These are phyloP conservation scores for Quadriops clusia DNA, from an alignment of 2,888 invertebrate species.

Conservation along the genomic window DNA sequence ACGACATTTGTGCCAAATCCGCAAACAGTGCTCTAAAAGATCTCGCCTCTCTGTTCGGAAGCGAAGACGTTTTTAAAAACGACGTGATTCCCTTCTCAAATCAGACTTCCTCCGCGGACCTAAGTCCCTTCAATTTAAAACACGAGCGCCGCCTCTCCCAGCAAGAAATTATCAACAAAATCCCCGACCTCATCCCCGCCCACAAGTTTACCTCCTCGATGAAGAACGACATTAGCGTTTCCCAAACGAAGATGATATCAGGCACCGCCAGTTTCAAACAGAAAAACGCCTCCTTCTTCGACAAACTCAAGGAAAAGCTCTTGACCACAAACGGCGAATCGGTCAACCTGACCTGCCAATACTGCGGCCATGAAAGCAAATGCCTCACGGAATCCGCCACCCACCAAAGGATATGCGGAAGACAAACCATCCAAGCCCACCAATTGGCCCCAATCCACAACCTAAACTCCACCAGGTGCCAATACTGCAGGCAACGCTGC, in stretches of 20 bases:
- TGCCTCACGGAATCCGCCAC: conserved; percentile 70
- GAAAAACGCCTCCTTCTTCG: conserved; percentile 70
- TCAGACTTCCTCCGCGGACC: no score
- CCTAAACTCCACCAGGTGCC: conserved; percentile 66
- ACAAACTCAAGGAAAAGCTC: conserved; percentile 65
- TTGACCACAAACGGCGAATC: conserved; percentile 50
- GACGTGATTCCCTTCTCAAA: conserved; percentile 14
- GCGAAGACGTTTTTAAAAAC: conserved; percentile 32
- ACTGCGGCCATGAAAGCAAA: conserved; percentile 66
- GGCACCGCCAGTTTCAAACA: conserved; percentile 37
- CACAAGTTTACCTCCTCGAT: conserved; percentile 20
- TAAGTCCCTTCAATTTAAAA: conserved; percentile 3
- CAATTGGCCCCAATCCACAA: conserved; percentile 34
- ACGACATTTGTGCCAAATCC: conserved; percentile 38
- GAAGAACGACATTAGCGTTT: conserved; percentile 11
- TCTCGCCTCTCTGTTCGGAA: conserved; percentile 40
- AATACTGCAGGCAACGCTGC: conserved; percentile 75
- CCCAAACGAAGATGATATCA: conserved; percentile 17
- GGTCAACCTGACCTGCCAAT: conserved; percentile 56
- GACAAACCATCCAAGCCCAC: conserved; percentile 28
- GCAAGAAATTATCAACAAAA: conserved; percentile 18
- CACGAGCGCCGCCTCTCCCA: not conserved
- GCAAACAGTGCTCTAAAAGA: conserved; percentile 42
- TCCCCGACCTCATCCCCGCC: conserved; percentile 31
- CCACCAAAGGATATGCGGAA: conserved; percentile 59